phyloP scores from a whole-genome alignment of 2,888 invertebrate genomes.

The Nycteola revayana region DNA sequence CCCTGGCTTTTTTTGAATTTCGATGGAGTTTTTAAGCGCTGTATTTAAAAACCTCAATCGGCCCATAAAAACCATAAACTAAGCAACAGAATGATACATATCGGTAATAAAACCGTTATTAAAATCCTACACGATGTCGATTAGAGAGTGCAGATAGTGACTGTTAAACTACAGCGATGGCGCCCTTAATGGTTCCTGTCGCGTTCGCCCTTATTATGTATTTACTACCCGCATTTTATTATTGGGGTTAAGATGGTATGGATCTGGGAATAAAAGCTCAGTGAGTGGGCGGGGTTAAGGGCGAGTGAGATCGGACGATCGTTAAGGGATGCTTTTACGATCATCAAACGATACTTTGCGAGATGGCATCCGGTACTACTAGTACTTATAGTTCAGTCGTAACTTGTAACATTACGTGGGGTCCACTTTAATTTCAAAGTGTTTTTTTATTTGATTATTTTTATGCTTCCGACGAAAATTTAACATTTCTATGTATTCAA shows the following conservation, averaged over 20 bases:
- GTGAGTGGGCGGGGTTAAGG: constrained; percentile 57
- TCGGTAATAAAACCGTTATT: constrained; percentile 55
- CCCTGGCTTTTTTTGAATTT: too few relatives aligned
- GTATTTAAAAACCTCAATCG: constrained; percentile 3
- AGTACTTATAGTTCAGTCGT: constrained; percentile 53
- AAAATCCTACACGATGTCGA: constrained; percentile 60
- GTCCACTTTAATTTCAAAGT: constrained; percentile 40
- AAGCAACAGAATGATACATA: constrained; percentile 28
- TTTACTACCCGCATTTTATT: constrained; percentile 81
- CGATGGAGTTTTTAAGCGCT: too few relatives aligned
- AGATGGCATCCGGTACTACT: constrained; percentile 66
- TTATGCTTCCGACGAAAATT: too few relatives aligned
- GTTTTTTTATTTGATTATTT: constrained; percentile 23
- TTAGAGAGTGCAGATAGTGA: constrained; percentile 60
- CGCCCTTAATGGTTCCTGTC: constrained; percentile 74
- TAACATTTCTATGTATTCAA: too few relatives aligned
- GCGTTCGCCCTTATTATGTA: constrained; percentile 76
- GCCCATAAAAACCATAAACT: constrained; percentile 21
- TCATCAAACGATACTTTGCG: constrained; percentile 80
- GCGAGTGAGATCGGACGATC: constrained; percentile 67
- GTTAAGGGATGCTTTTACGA: constrained; percentile 80
- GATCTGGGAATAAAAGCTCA: constrained; percentile 61
- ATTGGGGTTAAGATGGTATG: constrained; percentile 73
- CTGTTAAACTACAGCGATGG: constrained; percentile 62
- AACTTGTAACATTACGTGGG: constrained; percentile 48